phyloP scores from a whole-genome alignment of 2,888 invertebrate species.

The Thumatha senex region DNA sequence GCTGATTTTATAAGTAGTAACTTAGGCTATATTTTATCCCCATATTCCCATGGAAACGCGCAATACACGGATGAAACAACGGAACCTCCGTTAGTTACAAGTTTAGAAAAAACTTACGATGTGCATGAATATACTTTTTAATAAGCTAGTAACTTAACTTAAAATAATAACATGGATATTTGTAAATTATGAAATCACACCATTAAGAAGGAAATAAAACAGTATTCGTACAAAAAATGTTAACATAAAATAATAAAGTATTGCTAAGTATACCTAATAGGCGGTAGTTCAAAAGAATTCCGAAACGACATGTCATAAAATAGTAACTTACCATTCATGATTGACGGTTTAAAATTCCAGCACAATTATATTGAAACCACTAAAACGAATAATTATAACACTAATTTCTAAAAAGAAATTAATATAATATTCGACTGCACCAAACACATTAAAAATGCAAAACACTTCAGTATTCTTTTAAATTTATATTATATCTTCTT shows the following conservation, averaged over 20 bases:
- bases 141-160: too few relatives aligned
- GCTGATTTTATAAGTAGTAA: too few relatives aligned
- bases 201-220: too few relatives aligned
- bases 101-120: too few relatives aligned
- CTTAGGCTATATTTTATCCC: too few relatives aligned
- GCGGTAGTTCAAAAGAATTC: neutral
- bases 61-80: too few relatives aligned
- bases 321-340: constrained; percentile 34
- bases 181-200: too few relatives aligned
- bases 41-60: too few relatives aligned
- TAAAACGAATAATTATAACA: constrained; percentile 18
- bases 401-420: constrained; percentile 5
- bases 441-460: constrained; percentile 18
- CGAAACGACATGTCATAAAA: constrained; percentile 1
- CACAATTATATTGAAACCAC: constrained; percentile 29
- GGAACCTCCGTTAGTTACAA: too few relatives aligned
- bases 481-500: neutral
- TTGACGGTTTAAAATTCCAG: constrained; percentile 24
- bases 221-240: too few relatives aligned
- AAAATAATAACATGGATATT: too few relatives aligned
- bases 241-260: neutral
- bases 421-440: constrained; percentile 17
- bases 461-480: neutral
- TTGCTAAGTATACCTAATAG: neutral
- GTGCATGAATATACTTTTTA: too few relatives aligned